phyloP scores from a whole-genome alignment of 2,888 invertebrate genomes.

The Eilema caniola region DNA sequence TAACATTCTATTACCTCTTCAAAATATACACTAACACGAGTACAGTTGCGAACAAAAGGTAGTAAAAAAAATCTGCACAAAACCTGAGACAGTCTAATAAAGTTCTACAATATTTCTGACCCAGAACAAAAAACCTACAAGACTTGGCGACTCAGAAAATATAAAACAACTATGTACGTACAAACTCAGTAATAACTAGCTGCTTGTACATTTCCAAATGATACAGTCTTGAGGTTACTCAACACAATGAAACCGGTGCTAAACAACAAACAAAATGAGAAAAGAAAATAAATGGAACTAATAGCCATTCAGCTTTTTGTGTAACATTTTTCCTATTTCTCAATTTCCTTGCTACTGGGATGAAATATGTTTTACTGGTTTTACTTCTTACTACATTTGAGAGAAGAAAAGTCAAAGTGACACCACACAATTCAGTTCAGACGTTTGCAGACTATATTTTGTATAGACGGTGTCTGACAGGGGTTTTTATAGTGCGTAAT shows the following conservation, averaged over 20 bases:
- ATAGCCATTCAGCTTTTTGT: neutral
- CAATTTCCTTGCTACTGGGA: conserved; percentile 7
- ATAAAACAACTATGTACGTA: conserved; percentile 15
- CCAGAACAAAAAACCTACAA: neutral
- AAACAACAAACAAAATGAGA: neutral
- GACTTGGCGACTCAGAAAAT: conserved; percentile 13
- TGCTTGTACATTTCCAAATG: conserved; percentile 18
- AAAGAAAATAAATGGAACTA: conserved; percentile 2
- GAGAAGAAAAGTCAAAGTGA: neutral
- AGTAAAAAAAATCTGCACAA: neutral
- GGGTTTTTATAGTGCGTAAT: too few species aligned
- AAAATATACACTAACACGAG: neutral
- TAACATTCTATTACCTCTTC: too few species aligned
- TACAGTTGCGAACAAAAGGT: neutral
- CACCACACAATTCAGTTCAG: neutral
- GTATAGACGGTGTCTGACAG: neutral
- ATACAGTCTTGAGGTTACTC: conserved; percentile 25
- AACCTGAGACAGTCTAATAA: neutral
- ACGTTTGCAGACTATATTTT: neutral
- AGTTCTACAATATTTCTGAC: neutral
- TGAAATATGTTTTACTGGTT: neutral
- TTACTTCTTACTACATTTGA: neutral
- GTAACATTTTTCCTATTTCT: conserved; percentile 9
- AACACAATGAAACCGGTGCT: conserved; percentile 11
- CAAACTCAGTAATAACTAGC: conserved; percentile 23